Base-by-base conservation (phyloP, 2,113 vertebrate species). In the Sitta europaea region DNA sequence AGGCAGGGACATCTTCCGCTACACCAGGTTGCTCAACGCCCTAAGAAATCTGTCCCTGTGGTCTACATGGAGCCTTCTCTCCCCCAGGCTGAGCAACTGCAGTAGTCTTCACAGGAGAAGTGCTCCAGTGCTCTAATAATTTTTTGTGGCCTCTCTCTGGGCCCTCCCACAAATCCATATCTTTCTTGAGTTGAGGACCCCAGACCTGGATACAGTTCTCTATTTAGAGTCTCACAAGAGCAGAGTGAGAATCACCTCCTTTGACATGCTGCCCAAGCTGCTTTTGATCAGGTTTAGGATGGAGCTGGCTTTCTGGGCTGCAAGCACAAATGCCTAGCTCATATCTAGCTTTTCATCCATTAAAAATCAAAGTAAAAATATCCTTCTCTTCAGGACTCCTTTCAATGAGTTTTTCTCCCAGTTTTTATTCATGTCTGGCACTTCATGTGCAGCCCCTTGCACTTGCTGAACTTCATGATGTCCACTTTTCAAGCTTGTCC, bases 61-160 rank as follows among this genome's bases (percentile, higher is more conserved):
- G 29, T 40, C 24, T 35, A 12, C 24, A 14, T n/a, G 31, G 35
- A 45, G 11, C 40, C 29, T 57, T 42, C 38, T 53, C 38, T 45
- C 61, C 10, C 47, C 21, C 43, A 66, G 21, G 25, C 10, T 66
- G 51, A 66, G 31, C 9, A 75, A 3, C 10, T 50, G 31, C 5
- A 17, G 21, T 13, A 35, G 21, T 58, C 17, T 67, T 50, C 25
- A 31, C n/a, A 67, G 29, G 8, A 57, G 23, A 55, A 17, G 10
- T 65, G 10, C 15, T 70, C 10, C 18, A 15, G 20, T 2, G 1
- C 6, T 14, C 9, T 28, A 15, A 6, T 15, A 10, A n/a, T n/a
- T 42, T 42, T 82, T 42, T 42, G 31, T 24, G 20, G 6, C 19
- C 35, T 40, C 20, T 42, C 19, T 70, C 29, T n/a, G 35, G 20